Evolutionary conservation across 2,888 invertebrate genomes (phyloP), one percentile per base, ranked within the genome.

Genomic region (Epsilonema sp.): DNA sequence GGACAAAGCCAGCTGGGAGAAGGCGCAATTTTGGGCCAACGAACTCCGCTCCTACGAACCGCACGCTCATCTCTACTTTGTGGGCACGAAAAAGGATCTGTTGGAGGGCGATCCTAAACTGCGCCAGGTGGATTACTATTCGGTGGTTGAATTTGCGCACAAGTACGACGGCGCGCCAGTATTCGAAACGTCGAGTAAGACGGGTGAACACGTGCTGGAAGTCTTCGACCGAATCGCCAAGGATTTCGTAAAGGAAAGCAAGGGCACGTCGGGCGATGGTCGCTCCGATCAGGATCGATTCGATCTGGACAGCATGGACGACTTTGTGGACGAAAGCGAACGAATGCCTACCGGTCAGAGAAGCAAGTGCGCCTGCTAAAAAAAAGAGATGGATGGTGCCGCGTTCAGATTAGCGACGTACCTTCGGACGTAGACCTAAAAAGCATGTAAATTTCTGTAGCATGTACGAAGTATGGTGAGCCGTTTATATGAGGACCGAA

Each of bases 11-110:
- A 76, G 78, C 3, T 79, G 77, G 72, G 68, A 71, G 1, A 67
- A 74, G 42, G 70, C 76, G 2, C 67, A 75, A 48, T 77, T 75
- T 55, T 80, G 79, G 79, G 67, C 78, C 16, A 70, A 70, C 1
- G 78, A 80, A 55, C 59, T 80, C 2, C 65, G 72, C 51, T 68
- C 70, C 8, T 69, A 75, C 23, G 78, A 79, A 58, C 76, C 76
- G 74, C 67, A 71, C 1, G 80, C 79, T 57, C 75, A 72, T 58
- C 72, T 80, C 1, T 79, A 79, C 58, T 63, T 80, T 0, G 78
- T 78, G 57, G 79, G 75, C 0, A 79, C 79, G 0, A 80, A 80
- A 56, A 73, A 59, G 43, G 70, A 70, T 51, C 53, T 70, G 19
- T 51, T 64, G 11, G 56, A 49, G 3, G 51, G 48, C 70, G 51